These are phyloP conservation scores for Ephydatia muelleri DNA, from an alignment of 37 sponge, comb jelly and placozoan genomes.

Conservation along the genomic window DNA sequence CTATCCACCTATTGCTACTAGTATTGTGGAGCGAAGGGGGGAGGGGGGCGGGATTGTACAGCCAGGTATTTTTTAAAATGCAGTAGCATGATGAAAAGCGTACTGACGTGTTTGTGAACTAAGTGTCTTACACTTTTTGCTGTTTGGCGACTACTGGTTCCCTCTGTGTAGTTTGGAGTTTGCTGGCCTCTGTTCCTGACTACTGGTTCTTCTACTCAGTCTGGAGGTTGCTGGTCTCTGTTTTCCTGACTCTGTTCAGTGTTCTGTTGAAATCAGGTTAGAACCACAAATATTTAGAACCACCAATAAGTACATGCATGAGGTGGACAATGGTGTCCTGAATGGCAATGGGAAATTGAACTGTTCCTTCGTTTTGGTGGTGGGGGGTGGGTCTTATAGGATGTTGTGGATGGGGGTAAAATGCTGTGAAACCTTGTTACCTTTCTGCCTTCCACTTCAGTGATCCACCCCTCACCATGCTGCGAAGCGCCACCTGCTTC, in stretches of 20 bases:
- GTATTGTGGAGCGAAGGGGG: too few species aligned
- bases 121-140: not conserved
- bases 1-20: too few species aligned
- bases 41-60: too few species aligned
- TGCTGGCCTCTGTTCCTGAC: not conserved
- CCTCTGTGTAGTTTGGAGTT: not conserved
- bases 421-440: not conserved
- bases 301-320: not conserved
- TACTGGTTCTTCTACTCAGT: not conserved
- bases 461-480: too few species aligned
- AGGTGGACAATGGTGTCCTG: not conserved
- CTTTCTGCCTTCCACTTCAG: too few species aligned
- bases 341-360: not conserved
- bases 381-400: not conserved
- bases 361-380: not conserved
- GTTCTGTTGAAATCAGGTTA: not conserved
- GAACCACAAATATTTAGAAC: not conserved
- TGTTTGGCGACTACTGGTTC: conserved; percentile 1
- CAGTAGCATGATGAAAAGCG: conserved; percentile 1
- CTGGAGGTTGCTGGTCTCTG: not conserved
- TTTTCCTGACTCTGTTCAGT: not conserved
- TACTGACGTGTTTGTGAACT: not conserved
- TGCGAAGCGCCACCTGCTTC: too few species aligned
- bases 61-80: not conserved
- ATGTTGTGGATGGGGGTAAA: too few species aligned